phyloP scores from a whole-genome alignment of 2,888 invertebrate genomes.

The Archips xylosteana region DNA sequence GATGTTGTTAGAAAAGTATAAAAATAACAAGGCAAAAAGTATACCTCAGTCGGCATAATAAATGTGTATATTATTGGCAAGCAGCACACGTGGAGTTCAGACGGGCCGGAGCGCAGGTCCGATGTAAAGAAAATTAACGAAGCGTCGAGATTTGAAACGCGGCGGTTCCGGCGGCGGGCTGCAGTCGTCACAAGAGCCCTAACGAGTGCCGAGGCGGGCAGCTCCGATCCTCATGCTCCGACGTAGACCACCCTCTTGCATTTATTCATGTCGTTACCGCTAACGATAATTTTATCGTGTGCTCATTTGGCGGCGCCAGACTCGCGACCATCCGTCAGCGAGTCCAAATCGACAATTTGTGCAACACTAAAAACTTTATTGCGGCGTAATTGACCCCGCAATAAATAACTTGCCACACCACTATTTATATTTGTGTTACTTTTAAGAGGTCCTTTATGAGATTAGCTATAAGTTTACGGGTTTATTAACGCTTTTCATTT shows the following conservation, averaged over 20 bases:
- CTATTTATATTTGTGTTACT: slow-evolving; percentile 62
- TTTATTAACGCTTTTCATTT: neutral
- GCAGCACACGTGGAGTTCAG: slow-evolving; percentile 32
- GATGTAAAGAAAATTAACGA: slow-evolving; percentile 52
- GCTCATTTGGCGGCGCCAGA: slow-evolving; percentile 85
- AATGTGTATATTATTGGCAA: slow-evolving; percentile 32
- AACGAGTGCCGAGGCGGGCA: slow-evolving; percentile 68
- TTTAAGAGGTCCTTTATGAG: slow-evolving; percentile 54
- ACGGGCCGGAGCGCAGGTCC: slow-evolving; percentile 40
- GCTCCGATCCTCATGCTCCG: slow-evolving; percentile 59
- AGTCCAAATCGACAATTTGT: slow-evolving; percentile 83
- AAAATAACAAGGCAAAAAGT: slow-evolving; percentile 5
- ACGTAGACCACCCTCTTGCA: slow-evolving; percentile 81
- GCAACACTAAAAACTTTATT: slow-evolving; percentile 84
- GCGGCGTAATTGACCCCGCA: slow-evolving; percentile 81
- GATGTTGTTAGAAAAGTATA: neutral
- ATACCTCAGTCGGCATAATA: slow-evolving; percentile 6
- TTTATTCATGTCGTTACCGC: slow-evolving; percentile 87
- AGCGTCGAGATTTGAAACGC: slow-evolving; percentile 49
- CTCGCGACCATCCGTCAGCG: slow-evolving; percentile 82
- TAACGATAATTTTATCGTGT: slow-evolving; percentile 87
- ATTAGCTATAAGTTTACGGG: slow-evolving; percentile 17
- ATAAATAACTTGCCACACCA: slow-evolving; percentile 69
- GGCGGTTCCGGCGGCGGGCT: slow-evolving; percentile 41
- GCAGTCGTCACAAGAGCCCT: slow-evolving; percentile 75